phyloP scores from a whole-genome alignment of 1,140 invertebrate species.

The Himalopsyche phryganea region DNA sequence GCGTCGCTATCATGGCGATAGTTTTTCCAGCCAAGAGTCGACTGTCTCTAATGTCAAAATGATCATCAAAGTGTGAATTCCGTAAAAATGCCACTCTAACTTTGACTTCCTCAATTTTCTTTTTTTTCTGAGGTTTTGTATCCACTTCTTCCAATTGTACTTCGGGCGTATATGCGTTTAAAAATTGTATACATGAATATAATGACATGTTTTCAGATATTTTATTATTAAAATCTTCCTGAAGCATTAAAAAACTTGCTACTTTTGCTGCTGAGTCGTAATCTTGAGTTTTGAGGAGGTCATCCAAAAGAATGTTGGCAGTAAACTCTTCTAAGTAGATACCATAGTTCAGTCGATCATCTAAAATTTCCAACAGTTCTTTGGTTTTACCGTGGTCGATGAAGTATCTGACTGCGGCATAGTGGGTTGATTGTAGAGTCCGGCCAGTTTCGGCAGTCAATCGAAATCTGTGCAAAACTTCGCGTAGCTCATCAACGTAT shows the following conservation, averaged over 20 bases:
- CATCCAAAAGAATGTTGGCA: constrained; percentile 79
- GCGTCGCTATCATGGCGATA: constrained; percentile 59
- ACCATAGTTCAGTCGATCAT: constrained; percentile 83
- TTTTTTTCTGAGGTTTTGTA: constrained; percentile 39
- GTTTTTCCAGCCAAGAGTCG: constrained; percentile 75
- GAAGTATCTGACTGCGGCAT: constrained; percentile 71
- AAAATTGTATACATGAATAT: constrained; percentile 72
- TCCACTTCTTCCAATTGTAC: constrained; percentile 45
- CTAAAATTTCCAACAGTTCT: constrained; percentile 67
- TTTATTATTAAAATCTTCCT: constrained; percentile 79
- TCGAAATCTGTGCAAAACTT: constrained; percentile 67
- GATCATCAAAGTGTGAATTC: constrained; percentile 81
- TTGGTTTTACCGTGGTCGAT: constrained; percentile 57
- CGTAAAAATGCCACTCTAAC: constrained; percentile 74
- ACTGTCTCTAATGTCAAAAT: constrained; percentile 76
- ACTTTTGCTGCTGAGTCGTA: constrained; percentile 71
- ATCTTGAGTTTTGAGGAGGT: constrained; percentile 68
- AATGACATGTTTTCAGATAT: constrained; percentile 67
- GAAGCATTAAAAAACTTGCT: constrained; percentile 77
- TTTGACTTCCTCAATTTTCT: constrained; percentile 66
- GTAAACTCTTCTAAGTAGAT: constrained; percentile 80
- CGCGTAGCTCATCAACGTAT: constrained; percentile 63
- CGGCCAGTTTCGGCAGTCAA: constrained; percentile 64
- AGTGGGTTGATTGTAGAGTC: constrained; percentile 73
- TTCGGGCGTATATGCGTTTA: constrained; percentile 54